phyloP scores from a whole-genome alignment of 2,113 vertebrate genomes.

The Ia io region DNA sequence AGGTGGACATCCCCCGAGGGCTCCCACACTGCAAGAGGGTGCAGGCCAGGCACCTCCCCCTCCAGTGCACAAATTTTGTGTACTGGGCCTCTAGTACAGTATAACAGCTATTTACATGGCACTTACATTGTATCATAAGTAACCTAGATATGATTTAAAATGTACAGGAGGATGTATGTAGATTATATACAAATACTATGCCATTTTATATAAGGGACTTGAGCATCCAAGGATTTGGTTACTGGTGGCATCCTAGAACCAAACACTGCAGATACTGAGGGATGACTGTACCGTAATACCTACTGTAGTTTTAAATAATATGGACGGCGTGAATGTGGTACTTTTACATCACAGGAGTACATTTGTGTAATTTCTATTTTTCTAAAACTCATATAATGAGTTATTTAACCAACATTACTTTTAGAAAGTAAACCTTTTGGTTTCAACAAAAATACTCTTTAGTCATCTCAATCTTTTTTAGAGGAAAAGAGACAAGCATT shows the following conservation, averaged over 20 bases:
- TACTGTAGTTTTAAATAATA: not conserved
- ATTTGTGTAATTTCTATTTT: not conserved
- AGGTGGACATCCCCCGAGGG: too few relatives aligned
- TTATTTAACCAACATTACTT: constrained; percentile 12
- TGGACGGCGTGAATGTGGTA: not conserved
- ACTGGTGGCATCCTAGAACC: not conserved
- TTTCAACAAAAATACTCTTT: not conserved
- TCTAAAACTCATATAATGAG: not conserved
- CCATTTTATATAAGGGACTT: not conserved
- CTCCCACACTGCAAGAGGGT: too few relatives aligned
- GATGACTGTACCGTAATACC: not conserved
- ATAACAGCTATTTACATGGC: not conserved
- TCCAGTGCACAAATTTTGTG: too few relatives aligned
- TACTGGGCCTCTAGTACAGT: not conserved
- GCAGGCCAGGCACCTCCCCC: too few relatives aligned
- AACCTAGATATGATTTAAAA: not conserved
- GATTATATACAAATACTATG: not conserved
- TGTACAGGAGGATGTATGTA: not conserved
- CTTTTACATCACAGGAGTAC: not conserved
- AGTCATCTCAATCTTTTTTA: not conserved
- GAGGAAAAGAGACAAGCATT: not conserved
- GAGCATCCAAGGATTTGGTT: not conserved
- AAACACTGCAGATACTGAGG: not conserved
- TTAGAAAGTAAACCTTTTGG: constrained; percentile 13
- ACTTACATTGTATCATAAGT: not conserved